Conservation (phyloP, 2,888 invertebrate species). For the Ethmia dodecea region DNA sequence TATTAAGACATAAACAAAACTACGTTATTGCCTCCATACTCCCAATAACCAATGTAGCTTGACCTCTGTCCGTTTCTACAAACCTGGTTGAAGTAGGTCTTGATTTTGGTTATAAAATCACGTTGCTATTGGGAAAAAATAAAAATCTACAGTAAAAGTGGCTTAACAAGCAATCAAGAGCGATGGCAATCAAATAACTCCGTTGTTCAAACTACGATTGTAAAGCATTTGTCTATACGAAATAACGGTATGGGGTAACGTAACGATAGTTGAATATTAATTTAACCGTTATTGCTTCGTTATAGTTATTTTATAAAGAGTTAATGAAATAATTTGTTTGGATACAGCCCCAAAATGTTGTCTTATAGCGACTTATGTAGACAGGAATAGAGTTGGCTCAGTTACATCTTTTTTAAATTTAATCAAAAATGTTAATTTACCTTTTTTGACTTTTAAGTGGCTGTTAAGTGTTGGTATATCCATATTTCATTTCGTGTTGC, state of each 20-base stretch:
- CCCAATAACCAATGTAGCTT: constrained; percentile 14
- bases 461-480: no score
- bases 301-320: no score
- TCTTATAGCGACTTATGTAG: no score
- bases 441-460: no score
- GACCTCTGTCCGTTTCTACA: constrained; percentile 11
- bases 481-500: no score
- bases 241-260: constrained; percentile 29
- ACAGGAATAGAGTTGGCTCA: no score
- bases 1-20: constrained; percentile 46
- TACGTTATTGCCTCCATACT: constrained; percentile 19
- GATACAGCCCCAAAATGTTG: no score
- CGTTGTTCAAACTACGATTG: constrained; percentile 29
- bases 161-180: constrained; percentile 37
- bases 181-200: constrained; percentile 34
- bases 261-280: no score
- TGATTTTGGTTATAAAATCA: constrained; percentile 8
- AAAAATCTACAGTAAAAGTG: constrained; percentile 34
- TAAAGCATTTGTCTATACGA: constrained; percentile 22
- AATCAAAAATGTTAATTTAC: no score
- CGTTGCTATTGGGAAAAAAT: constrained; percentile 27
- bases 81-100: constrained; percentile 8
- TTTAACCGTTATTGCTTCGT: no score
- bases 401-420: no score
- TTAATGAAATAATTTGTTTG: no score